Conservation (phyloP, 1,140 invertebrate species). For the Rhyzopertha dominica region DNA sequence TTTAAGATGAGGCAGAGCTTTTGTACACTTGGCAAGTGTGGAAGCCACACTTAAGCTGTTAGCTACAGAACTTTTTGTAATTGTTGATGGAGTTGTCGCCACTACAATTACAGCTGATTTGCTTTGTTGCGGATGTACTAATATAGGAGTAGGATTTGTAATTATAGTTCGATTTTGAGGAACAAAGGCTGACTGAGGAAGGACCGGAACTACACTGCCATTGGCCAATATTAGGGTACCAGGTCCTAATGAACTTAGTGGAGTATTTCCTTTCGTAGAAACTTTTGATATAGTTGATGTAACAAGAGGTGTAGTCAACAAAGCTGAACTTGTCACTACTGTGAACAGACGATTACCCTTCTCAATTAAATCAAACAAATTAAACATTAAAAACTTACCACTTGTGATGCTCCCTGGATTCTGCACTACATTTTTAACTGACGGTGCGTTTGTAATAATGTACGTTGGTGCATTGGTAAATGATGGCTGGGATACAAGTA, state of each 20-base stretch:
- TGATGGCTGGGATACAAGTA: constrained; percentile 23
- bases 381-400: constrained; percentile 13
- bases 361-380: no score
- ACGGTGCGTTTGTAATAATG: constrained; percentile 27
- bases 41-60: no score
- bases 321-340: constrained; percentile 30
- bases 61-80: constrained; percentile 4
- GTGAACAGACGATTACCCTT: constrained; percentile 20
- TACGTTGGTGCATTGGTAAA: constrained; percentile 25
- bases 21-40: no score
- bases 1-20: no score
- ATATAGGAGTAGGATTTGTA: constrained; percentile 16
- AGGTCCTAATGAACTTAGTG: constrained; percentile 23
- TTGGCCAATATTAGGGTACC: constrained; percentile 39
- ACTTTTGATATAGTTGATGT: constrained; percentile 19
- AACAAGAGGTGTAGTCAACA: constrained; percentile 27
- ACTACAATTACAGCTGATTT: constrained; percentile 22
- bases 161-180: constrained; percentile 15
- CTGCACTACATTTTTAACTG: constrained; percentile 16
- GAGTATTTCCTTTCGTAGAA: constrained; percentile 7
- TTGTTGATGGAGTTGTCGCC: constrained; percentile 10
- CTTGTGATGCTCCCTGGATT: constrained; percentile 17
- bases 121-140: constrained; percentile 8
- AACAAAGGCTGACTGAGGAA: constrained; percentile 19
- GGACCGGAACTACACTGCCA: constrained; percentile 33